These are phyloP conservation scores for Resseliella maxima DNA, from an alignment of 2,888 invertebrate genomes.

Conservation along the genomic window DNA sequence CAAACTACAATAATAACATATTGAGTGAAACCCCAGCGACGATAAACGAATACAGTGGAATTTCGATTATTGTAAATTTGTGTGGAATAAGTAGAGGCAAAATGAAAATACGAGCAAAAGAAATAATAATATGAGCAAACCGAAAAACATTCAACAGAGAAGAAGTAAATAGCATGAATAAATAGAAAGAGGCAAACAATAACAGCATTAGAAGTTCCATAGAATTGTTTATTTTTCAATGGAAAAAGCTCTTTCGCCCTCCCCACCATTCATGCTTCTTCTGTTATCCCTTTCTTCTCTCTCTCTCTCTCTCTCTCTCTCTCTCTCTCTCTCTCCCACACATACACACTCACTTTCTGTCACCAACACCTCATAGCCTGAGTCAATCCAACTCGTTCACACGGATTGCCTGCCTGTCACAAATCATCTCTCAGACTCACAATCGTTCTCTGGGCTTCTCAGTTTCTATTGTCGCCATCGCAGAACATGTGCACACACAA, in stretches of 20 bases:
- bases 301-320: not conserved
- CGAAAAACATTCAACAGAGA: not conserved
- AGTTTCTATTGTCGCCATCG: constrained; percentile 4
- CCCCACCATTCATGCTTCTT: not conserved
- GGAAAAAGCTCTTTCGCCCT: constrained; percentile 23
- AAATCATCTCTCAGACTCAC: not conserved
- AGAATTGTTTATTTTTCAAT: constrained; percentile 26
- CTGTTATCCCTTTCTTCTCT: not conserved
- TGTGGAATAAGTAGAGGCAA: too few species aligned
- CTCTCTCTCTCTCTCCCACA: not conserved
- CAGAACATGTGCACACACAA: constrained; percentile 25
- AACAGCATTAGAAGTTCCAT: constrained; percentile 30
- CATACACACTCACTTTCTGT: too few species aligned
- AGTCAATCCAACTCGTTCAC: not conserved
- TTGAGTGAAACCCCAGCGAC: not conserved
- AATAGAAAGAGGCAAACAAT: constrained; percentile 1
- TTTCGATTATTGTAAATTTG: not conserved
- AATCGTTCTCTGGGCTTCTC: not conserved
- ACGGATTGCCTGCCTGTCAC: not conserved
- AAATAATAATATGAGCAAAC: not conserved
- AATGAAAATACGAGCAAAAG: too few species aligned
- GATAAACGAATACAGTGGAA: not conserved
- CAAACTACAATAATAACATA: not conserved
- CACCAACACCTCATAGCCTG: not conserved
- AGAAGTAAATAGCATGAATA: not conserved